Evolutionary conservation across 2,888 invertebrate genomes (phyloP), one percentile per base, ranked within the genome.

Genomic region (Spisula solida): DNA sequence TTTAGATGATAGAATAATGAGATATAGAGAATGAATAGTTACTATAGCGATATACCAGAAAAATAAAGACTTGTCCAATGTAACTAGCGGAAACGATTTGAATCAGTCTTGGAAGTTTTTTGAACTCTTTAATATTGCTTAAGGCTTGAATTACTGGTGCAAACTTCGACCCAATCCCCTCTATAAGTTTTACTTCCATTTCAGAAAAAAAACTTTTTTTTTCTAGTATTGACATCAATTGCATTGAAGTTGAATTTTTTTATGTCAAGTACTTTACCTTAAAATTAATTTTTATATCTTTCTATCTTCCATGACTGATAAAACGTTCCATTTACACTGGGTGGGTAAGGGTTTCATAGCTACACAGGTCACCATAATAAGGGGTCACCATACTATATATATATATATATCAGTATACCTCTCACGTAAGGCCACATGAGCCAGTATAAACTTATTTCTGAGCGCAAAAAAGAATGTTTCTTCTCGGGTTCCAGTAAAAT

Each of bases 401-500:
- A 8, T 2, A 41, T n/a, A n/a, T n/a, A n/a, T 31, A 18, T n/a
- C 20, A 34, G 82, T 90, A 41, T 41, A 96, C 96, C 94, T 95
- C 92, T 96, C 96, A 88, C 96, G 94, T 18, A 94, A 95, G 8
- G 96, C 95, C n/a, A 96, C 87, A 18, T 95, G 94, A 18, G 96
- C 96, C 81, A 96, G 93, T 82, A 94, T 94, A 92, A 96, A 95
- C 60, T 95, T 90, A 81, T 91, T 94, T 87, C 96, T 96, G 81
- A 96, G 93, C 29, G 96, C 95, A 89, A 96, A 96, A 94, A 96
- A 96, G 93, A 96, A 96, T 25, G 95, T 95, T 88, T 96, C 96
- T 85, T 96, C 96, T 90, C 96, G 93, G 10, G 96, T 96, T 31
- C 96, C 95, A 31, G 95, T 94, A 92, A 96, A 96, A 87, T 94